Percentiles rank a stretch among this genome's conserved stretches.
phyloP scores from a whole-genome alignment of 2,797 vertebrate genomes.

The Tadarida brasiliensis region DNA sequence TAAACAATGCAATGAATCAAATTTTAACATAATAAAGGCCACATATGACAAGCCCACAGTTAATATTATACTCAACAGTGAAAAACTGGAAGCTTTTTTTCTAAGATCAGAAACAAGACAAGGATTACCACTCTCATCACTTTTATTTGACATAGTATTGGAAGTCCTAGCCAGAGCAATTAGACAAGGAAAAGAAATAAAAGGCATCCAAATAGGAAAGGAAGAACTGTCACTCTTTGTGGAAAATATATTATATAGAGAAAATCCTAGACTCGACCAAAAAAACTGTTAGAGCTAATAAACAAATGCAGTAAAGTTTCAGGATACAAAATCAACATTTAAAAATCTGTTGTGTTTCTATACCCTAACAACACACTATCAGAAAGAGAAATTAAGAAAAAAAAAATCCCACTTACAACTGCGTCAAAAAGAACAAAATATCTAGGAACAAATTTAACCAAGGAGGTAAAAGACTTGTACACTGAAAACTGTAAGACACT shows the following conservation, averaged over 20 bases:
- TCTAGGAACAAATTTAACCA: background rate
- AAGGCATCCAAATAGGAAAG: background rate
- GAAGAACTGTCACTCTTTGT: background rate
- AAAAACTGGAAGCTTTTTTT: background rate
- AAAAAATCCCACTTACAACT: background rate
- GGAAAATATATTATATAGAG: background rate
- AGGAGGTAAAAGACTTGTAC: background rate
- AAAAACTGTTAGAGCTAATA: background rate
- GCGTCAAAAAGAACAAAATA: background rate
- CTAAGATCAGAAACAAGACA: background rate
- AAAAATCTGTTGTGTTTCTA: background rate
- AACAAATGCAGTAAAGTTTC: background rate
- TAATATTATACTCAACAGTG: background rate
- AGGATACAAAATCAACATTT: background rate
- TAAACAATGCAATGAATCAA: background rate
- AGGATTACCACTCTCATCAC: background rate
- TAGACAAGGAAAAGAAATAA: background rate
- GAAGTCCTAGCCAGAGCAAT: background rate
- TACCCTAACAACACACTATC: background rate
- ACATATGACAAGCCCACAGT: background rate
- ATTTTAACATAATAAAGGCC: background rate
- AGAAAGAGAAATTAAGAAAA: background rate
- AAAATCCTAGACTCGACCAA: background rate
- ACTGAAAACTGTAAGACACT: background rate
- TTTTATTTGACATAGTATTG: background rate